Evolutionary conservation across 2,797 vertebrate species (phyloP), one percentile per base, ranked within the genome.

Genomic region (Urophycis tenuis): DNA sequence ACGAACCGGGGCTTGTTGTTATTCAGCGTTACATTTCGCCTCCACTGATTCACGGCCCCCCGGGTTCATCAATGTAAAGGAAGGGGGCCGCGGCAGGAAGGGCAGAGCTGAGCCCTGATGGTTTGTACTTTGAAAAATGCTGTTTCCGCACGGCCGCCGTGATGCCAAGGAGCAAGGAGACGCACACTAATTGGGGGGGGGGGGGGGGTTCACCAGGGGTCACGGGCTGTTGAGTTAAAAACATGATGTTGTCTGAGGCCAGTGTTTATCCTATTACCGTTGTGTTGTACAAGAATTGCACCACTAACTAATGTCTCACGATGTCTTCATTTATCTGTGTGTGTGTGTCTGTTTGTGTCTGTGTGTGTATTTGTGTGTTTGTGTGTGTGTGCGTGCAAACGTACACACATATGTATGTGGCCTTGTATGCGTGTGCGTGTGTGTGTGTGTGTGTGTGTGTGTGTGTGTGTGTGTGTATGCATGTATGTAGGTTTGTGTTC

Each of bases 401-500:
- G 30, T 30, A 29, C 22, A 33, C 22, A 33, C 34, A 41, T 45
- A 69, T 35, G 41, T 69, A 41, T n/a, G 69, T 71, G 14, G 30
- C n/a, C 39, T 7, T 60, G 70, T 73, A 29, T 69, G 32, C n/a
- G 34, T 39, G 36, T 53, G 41, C 60, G n/a, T 64, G 36, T 82
- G 72, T 77, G 74, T 77, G 60, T 70, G 35, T 53, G n/a, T 73
- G 19, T 80, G 32, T 36, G 22, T 35, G 72, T 36, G 25, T 31
- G 35, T 30, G 29, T 31, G 72, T 45, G 25, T 15, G 30, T 22
- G 53, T 64, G 31, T 34, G 33, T 3, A 29, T 32, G 53, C 15
- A 25, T 64, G 60, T 29, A 64, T 64, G 60, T 64, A 64, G 60
- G 74, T 75, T 34, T 75, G 74, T 69, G 31, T 75, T 72, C 74